A percentile compares a stretch with the other conserved stretches of the same genome.
Conservation (phyloP, 2,797 vertebrate genomes). For the Intellagama lesueurii region DNA sequence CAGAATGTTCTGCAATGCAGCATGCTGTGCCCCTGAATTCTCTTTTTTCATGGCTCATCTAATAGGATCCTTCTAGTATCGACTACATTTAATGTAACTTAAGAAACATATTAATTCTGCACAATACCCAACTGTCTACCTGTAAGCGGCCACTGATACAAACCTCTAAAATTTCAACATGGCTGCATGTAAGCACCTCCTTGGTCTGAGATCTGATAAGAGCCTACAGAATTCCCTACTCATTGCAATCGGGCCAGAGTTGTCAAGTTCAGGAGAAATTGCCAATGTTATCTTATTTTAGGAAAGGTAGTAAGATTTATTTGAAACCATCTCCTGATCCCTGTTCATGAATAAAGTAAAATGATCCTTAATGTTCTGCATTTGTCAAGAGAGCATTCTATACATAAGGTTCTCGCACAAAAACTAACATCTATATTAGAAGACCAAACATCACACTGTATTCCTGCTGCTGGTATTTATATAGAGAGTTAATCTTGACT, state of each 20-base stretch:
- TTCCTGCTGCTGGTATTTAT: constrained; percentile 27
- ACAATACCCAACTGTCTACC: constrained; percentile 53
- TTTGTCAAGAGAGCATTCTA: constrained; percentile 66
- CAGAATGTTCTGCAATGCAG: not conserved
- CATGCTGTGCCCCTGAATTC: not conserved
- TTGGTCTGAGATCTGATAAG: constrained; percentile 69
- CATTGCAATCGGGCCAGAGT: constrained; percentile 40
- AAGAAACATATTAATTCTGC: constrained; percentile 65
- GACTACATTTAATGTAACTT: constrained; percentile 45
- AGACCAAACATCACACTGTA: constrained; percentile 27
- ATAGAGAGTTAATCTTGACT: constrained; percentile 41
- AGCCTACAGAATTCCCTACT: constrained; percentile 65
- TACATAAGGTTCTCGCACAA: constrained; percentile 63
- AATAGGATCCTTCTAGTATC: constrained; percentile 58
- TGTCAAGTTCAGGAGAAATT: constrained; percentile 66
- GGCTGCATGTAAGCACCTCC: constrained; percentile 62
- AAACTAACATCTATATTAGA: constrained; percentile 61
- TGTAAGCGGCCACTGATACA: constrained; percentile 69
- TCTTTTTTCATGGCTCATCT: constrained; percentile 47
- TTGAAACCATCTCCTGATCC: constrained; percentile 70
- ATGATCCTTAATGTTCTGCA: constrained; percentile 65
- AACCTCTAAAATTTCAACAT: constrained; percentile 72
- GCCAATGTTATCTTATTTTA: constrained; percentile 68
- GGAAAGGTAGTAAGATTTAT: constrained; percentile 57
- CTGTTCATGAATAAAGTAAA: constrained; percentile 71